phyloP scores from a whole-genome alignment of 2,888 invertebrate species.

The Luperina nickerlii region DNA sequence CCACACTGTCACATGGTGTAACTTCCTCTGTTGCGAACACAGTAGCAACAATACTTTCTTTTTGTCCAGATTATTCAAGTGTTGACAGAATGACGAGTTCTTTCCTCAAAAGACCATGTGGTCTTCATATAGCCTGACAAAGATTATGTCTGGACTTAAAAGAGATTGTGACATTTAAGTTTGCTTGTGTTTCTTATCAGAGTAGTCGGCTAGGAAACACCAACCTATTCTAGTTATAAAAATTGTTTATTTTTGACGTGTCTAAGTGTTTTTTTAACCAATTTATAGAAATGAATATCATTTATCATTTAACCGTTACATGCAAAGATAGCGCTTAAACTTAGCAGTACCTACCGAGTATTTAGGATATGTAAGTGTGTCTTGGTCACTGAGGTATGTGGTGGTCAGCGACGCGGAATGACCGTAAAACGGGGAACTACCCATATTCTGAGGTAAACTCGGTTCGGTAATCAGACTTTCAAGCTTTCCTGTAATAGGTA shows the following conservation, averaged over 20 bases:
- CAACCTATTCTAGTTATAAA: background rate
- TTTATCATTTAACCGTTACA: background rate
- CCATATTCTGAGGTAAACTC: background rate
- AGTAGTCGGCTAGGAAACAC: background rate
- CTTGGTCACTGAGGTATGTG: background rate
- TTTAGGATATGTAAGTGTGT: background rate
- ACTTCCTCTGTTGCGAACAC: background rate
- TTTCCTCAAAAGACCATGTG: too few species aligned
- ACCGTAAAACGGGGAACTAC: background rate
- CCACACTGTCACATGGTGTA: background rate
- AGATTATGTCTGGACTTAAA: too few species aligned
- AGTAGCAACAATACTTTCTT: too few species aligned
- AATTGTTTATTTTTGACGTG: background rate
- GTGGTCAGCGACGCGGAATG: constrained; percentile 1
- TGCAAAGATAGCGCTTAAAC: background rate
- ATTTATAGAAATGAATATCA: background rate
- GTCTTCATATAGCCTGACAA: too few species aligned
- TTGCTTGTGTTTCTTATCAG: background rate
- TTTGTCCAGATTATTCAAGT: too few species aligned
- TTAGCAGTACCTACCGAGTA: background rate
- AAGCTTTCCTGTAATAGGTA: background rate
- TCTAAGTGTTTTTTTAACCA: background rate
- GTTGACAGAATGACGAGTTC: too few species aligned
- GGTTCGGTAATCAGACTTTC: background rate
- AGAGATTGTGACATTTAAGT: too few species aligned